Percentiles rank a stretch among this genome's conserved stretches.
phyloP scores from a whole-genome alignment of 2,113 vertebrate genomes.

The Atherinomorus stipes region DNA sequence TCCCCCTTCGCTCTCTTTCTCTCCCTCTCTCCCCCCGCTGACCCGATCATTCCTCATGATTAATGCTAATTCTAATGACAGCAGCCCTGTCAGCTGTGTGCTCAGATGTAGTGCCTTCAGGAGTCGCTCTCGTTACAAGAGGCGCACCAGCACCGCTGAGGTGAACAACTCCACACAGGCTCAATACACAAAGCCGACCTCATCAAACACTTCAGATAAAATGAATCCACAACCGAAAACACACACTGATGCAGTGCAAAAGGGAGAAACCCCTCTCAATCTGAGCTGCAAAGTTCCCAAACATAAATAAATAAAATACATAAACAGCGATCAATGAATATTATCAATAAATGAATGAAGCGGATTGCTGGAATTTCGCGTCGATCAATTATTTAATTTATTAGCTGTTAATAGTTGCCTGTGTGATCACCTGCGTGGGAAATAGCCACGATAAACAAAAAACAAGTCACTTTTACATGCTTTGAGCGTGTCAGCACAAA shows the following conservation, averaged over 20 bases:
- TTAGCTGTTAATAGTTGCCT: not conserved
- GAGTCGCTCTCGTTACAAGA: conserved; percentile 82
- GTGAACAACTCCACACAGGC: conserved; percentile 61
- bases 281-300: not conserved
- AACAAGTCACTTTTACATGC: conserved; percentile 26
- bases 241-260: not conserved
- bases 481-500: conserved; percentile 15
- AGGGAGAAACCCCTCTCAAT: too few relatives aligned
- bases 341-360: conserved; percentile 30
- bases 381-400: conserved; percentile 14
- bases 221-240: conserved; percentile 28
- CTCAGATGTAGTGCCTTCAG: conserved; percentile 78
- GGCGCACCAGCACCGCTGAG: conserved; percentile 69
- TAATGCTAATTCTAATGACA: conserved; percentile 79
- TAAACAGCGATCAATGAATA: not conserved
- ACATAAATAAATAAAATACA: not conserved
- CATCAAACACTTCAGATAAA: conserved; percentile 61
- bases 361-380: conserved; percentile 25
- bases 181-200: conserved; percentile 74
- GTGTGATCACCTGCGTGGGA: not conserved
- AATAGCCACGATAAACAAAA: not conserved
- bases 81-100: conserved; percentile 74
- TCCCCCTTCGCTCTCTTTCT: not conserved
- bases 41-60: conserved; percentile 74
- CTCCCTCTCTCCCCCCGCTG: conserved; percentile 6